phyloP scores from a whole-genome alignment of 2,888 invertebrate species.

The Hypselothyrea guttata region DNA sequence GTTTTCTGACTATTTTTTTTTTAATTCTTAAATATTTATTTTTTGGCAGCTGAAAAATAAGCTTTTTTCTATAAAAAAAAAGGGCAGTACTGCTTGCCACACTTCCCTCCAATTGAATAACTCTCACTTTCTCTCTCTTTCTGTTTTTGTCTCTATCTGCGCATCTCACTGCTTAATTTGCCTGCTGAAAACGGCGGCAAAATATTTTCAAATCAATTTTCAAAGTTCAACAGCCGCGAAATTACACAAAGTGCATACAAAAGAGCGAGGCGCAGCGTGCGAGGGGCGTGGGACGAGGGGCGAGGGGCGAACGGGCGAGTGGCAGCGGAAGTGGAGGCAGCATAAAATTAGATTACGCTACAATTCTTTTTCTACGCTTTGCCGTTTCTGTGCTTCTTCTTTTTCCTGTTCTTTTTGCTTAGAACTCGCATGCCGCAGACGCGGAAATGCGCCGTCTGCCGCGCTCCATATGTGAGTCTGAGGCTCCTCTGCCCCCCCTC shows the following conservation, averaged over 20 bases:
- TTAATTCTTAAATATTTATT: no score
- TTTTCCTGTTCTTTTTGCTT: slow-evolving; percentile 3
- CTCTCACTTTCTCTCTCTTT: background rate
- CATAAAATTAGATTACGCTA: slow-evolving; percentile 42
- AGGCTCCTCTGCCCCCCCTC: background rate
- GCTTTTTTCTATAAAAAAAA: no score
- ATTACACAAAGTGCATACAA: background rate
- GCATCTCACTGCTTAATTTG: background rate
- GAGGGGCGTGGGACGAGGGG: background rate
- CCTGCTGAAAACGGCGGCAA: slow-evolving; percentile 37
- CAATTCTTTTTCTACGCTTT: no score
- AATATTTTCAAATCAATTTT: slow-evolving; percentile 50
- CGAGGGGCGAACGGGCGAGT: background rate
- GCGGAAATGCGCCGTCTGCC: slow-evolving; percentile 21
- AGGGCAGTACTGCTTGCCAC: background rate
- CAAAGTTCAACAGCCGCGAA: slow-evolving; percentile 65
- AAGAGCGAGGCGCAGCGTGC: slow-evolving; percentile 4
- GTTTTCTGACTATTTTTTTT: no score
- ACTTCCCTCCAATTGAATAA: background rate
- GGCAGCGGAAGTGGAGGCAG: background rate
- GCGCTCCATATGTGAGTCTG: no score
- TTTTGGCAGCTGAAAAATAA: no score
- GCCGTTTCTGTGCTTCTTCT: no score
- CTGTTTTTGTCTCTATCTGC: no score
- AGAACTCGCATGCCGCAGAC: slow-evolving; percentile 44